Evolutionary conservation across 2,888 invertebrate species (phyloP).

Genomic region (Chorisops tibialis): DNA sequence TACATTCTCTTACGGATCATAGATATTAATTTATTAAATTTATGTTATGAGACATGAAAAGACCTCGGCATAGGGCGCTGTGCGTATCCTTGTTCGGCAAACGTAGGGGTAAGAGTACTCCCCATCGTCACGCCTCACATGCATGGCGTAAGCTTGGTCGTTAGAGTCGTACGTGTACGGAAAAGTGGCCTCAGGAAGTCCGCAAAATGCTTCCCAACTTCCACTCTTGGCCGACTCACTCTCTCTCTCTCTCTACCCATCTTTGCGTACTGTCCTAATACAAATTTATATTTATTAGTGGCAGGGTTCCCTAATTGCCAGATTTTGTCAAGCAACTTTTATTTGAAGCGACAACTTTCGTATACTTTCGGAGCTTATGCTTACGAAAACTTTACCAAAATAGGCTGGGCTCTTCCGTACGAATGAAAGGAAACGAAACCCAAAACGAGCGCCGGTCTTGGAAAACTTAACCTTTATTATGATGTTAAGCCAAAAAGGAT

Average conservation of each 20-base stretch:
- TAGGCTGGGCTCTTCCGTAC: no score
- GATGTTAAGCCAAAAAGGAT: no score
- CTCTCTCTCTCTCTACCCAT: no score
- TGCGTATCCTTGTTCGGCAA: background rate
- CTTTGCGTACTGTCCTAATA: conserved; percentile 1
- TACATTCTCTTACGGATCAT: conserved; percentile 26
- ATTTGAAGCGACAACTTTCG: conserved; percentile 8
- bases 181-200: background rate
- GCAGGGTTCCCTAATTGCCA: conserved; percentile 30
- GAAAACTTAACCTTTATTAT: no score
- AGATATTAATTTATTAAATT: conserved; percentile 29
- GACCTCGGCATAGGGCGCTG: conserved; percentile 11
- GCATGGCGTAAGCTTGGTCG: background rate
- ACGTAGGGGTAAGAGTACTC: no score
- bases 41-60: conserved; percentile 27
- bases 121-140: background rate
- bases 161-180: background rate
- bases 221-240: background rate
- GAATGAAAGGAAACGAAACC: no score
- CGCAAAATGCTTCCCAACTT: background rate
- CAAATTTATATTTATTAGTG: conserved; percentile 33
- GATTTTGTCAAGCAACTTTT: conserved; percentile 33
- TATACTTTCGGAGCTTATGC: no score
- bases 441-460: no score
- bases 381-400: no score